Base-by-base conservation (phyloP, 2,113 vertebrate genomes). In the Chionis minor region DNA sequence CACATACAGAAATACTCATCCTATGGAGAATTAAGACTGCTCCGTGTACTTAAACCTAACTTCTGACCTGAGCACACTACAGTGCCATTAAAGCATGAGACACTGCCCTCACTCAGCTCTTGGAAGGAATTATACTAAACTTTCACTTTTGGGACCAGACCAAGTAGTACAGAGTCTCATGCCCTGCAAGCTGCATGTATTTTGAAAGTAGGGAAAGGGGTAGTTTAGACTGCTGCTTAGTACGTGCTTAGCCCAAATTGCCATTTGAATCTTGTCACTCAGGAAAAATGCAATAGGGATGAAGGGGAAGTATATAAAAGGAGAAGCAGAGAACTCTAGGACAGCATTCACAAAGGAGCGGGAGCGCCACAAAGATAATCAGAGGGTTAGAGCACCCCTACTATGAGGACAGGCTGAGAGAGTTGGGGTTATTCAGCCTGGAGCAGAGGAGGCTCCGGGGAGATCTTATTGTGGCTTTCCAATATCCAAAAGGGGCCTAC, bases 171-270 rank as follows among this genome's bases (percentile, higher is more conserved):
- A 87, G 40, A 86, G 78, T 59, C 55, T 80, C 3, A 1, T 35
- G 26, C 40, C 32, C 62, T 80, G 52, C 42, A 28, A 82, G 56
- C 35, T 77, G 49, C 40, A 49, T 81, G 55, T 88, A 63, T 89
- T 91, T 93, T 86, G 65, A 74, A 96, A 96, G n/a, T 69, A 86
- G 83, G 81, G 61, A 79, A 96, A 87, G 35, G 77, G 52, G 65
- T 69, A 74, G 24, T 51, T 88, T 18, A 84, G 28, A 58, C 5
- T 63, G n/a, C 21, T 58, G 33, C 22, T 45, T 45, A 67, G 19
- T 12, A 71, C 0, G 4, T 22, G 16, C 49, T 91, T 30, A 93
- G 61, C 22, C 59, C 17, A 45, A 62, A 75, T 1, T 71, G 49
- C 30, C 32, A 32, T 35, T 77, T 84, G 42, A 81, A 81, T 22